These are phyloP conservation scores for Characodon lateralis DNA, from an alignment of 2,797 vertebrate species.

Conservation along the genomic window DNA sequence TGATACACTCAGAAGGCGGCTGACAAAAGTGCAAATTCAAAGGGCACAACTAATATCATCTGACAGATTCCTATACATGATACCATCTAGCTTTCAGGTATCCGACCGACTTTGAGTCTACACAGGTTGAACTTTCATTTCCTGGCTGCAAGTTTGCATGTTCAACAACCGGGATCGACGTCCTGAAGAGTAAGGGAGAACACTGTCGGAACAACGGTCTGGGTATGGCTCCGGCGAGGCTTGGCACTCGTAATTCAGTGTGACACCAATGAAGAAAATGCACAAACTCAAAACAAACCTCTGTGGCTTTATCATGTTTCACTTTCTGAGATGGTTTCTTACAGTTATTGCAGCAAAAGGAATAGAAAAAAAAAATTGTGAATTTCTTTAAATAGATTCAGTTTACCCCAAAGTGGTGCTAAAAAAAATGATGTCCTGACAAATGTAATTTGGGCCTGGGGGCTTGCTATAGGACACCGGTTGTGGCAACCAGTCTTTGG, in stretches of 20 bases:
- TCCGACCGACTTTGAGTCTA: constrained; percentile 69
- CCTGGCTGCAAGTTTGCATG: constrained; percentile 65
- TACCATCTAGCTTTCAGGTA: constrained; percentile 73
- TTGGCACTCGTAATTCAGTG: constrained; percentile 70
- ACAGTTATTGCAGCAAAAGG: constrained; percentile 23
- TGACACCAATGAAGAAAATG: constrained; percentile 74
- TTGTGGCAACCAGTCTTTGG: constrained; percentile 59
- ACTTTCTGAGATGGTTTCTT: constrained; percentile 48
- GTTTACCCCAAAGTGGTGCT: constrained; percentile 56
- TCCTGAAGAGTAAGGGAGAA: constrained; percentile 68
- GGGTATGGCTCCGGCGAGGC: constrained; percentile 61
- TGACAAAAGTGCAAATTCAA: constrained; percentile 60
- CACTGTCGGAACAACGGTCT: constrained; percentile 60
- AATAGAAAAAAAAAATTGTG: constrained; percentile 41
- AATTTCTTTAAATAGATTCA: constrained; percentile 63
- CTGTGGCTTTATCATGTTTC: constrained; percentile 43
- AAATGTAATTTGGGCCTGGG: constrained; percentile 65
- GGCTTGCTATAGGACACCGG: constrained; percentile 64
- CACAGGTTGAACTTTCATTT: constrained; percentile 78
- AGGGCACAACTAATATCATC: constrained; percentile 61
- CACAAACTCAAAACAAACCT: constrained; percentile 68
- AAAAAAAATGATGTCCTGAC: constrained; percentile 49
- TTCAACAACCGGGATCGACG: constrained; percentile 62
- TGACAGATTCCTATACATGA: constrained; percentile 73
- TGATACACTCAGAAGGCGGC: constrained; percentile 31